Evolutionary conservation across 2,888 invertebrate genomes (phyloP), one percentile per base, ranked within the genome.

Genomic region (Ophion costatus): DNA sequence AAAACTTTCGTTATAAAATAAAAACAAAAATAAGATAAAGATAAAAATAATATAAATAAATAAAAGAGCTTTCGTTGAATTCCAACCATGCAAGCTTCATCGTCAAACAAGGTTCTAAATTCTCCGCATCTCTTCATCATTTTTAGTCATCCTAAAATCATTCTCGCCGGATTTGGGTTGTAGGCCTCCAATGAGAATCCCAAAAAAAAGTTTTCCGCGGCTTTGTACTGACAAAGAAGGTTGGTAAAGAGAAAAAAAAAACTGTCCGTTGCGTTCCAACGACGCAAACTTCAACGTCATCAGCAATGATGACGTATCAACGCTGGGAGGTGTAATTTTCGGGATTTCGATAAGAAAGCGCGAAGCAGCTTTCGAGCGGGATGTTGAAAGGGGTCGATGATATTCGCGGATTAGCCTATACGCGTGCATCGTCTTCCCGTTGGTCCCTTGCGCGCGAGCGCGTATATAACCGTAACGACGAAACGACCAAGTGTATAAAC

Each of bases 301-400:
- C 0, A 5, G 51, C 51, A 51, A 17, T 5, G 51, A 51, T 17
- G 51, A 51, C 0, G 51, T 51, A 14, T 51, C 0, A 14, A 51
- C 14, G 51, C 51, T 14, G 51, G 51, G 14, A 17, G 17, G 51
- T 51, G 17, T 5, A 51, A 51, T 14, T 51, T 51, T 51, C 4
- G 33, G 33, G 66, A 7, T 45, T 45, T 75, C 56, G 29, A 66
- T 78, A 57, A 78, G 51, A 61, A 69, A 51, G 38, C 2, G 59
- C 10, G 63, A 64, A 64, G 45, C 64, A 71, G 56, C 42, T 51
- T 63, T 59, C 1, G 33, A 74, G 76, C 45, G 64, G 69, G 64
- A 61, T 78, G 57, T 80, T 74, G 74, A 76, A 77, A 82, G 80
- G 73, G 82, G 80, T 85, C 85, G 82, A 85, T 82, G 82, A 82